phyloP scores from a whole-genome alignment of 2,113 vertebrate genomes.

The Cynopterus brachyotis region DNA sequence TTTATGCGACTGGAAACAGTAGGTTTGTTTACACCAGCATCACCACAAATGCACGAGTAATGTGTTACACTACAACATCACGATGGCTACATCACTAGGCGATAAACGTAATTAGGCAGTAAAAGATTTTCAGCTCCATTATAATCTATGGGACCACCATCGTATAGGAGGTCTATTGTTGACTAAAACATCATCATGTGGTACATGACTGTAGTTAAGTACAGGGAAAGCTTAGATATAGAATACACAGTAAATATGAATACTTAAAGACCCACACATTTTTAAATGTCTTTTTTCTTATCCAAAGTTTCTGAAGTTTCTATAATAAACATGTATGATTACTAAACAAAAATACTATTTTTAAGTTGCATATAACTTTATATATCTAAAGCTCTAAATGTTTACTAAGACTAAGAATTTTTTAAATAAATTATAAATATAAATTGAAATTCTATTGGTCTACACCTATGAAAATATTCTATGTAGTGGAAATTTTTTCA shows the following conservation, averaged over 20 bases:
- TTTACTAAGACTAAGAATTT: slow-evolving; percentile 28
- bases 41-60: background rate
- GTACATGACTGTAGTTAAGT: background rate
- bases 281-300: slow-evolving; percentile 43
- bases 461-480: slow-evolving; percentile 30
- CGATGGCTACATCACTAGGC: background rate
- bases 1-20: background rate
- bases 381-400: slow-evolving; percentile 33
- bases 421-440: slow-evolving; percentile 32
- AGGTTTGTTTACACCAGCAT: background rate
- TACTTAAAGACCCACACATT: background rate
- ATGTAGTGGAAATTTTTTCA: background rate
- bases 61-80: background rate
- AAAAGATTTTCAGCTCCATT: background rate
- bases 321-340: background rate
- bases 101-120: too few species aligned
- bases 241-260: background rate
- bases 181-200: background rate
- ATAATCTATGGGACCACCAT: background rate
- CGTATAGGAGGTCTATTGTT: background rate
- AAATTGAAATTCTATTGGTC: slow-evolving; percentile 60
- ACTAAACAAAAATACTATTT: slow-evolving; percentile 21
- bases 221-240: slow-evolving; percentile 20
- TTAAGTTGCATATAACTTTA: slow-evolving; percentile 45
- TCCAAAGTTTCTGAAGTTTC: slow-evolving; percentile 2